phyloP scores from a whole-genome alignment of 2,113 vertebrate genomes.

The Callipepla californica region DNA sequence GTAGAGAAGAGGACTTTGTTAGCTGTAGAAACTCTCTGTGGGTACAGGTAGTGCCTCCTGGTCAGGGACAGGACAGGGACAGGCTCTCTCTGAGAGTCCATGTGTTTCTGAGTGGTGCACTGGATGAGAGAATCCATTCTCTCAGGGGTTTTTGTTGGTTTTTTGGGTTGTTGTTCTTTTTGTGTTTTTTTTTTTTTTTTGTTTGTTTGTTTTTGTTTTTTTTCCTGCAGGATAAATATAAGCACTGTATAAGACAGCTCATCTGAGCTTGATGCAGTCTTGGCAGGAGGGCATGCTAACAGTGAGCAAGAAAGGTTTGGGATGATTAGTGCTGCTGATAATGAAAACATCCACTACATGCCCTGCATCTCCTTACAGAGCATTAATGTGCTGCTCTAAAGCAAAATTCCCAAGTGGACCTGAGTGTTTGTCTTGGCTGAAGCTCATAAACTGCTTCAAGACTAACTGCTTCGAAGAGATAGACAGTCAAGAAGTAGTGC shows the following conservation, averaged over 20 bases:
- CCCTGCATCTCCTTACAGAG: slow-evolving; percentile 34
- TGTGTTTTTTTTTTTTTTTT: not conserved
- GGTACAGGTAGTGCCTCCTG: not conserved
- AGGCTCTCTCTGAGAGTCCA: not conserved
- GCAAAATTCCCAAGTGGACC: slow-evolving; percentile 9
- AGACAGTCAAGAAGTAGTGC: not conserved
- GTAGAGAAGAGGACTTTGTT: accelerated
- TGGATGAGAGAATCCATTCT: not conserved
- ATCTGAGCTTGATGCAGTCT: not conserved
- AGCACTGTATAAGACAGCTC: not conserved
- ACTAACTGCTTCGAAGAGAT: slow-evolving; percentile 28
- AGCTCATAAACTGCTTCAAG: not conserved
- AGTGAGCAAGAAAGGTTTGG: not conserved
- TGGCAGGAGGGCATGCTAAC: not conserved
- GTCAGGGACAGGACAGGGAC: not conserved
- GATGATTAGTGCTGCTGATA: slow-evolving; percentile 1
- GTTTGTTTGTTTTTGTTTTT: too few species aligned
- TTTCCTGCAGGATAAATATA: not conserved
- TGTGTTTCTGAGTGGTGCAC: accelerated
- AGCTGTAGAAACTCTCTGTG: not conserved
- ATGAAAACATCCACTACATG: not conserved
- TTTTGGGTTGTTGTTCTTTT: too few species aligned
- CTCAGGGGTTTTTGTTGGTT: too few species aligned
- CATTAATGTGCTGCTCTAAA: slow-evolving; percentile 25
- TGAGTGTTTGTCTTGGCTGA: slow-evolving; percentile 38